Evolutionary conservation across 2,113 vertebrate genomes (phyloP).

Genomic region (Caranx melampygus): DNA sequence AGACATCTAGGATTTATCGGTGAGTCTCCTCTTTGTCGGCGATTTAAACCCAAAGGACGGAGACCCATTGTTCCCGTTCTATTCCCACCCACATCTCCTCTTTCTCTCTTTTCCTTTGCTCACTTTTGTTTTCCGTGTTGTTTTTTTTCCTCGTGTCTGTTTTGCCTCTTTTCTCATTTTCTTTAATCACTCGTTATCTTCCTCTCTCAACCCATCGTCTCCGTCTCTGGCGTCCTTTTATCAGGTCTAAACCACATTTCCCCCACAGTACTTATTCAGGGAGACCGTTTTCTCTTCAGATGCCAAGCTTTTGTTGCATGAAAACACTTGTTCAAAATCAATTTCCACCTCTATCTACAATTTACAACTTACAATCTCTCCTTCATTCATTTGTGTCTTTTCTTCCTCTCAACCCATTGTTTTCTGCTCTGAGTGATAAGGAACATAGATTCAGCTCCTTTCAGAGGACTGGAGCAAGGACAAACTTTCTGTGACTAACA

Average conservation of each 20-base stretch:
- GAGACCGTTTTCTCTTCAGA: constrained; percentile 60
- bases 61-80: constrained; percentile 25
- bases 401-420: constrained; percentile 62
- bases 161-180: constrained; percentile 50
- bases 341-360: constrained; percentile 55
- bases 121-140: constrained; percentile 34
- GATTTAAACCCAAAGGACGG: constrained; percentile 40
- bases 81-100: constrained; percentile 37
- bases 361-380: not conserved
- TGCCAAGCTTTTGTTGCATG: constrained; percentile 63
- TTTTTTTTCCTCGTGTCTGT: constrained; percentile 26
- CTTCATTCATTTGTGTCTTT: constrained; percentile 50
- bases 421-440: constrained; percentile 64
- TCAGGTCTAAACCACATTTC: constrained; percentile 69
- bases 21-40: constrained; percentile 9
- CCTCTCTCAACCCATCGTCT: constrained; percentile 47
- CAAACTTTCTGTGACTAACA: constrained; percentile 34
- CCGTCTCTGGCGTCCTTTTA: constrained; percentile 60
- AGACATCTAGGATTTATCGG: constrained; percentile 29
- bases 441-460: constrained; percentile 58
- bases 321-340: constrained; percentile 72
- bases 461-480: constrained; percentile 43
- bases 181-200: constrained; percentile 68
- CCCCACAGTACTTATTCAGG: constrained; percentile 60
- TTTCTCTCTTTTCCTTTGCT: constrained; percentile 17